Percentiles rank a stretch among this genome's conserved stretches.
phyloP scores from a whole-genome alignment of 2,113 vertebrate species.

The Indicator maculatus region DNA sequence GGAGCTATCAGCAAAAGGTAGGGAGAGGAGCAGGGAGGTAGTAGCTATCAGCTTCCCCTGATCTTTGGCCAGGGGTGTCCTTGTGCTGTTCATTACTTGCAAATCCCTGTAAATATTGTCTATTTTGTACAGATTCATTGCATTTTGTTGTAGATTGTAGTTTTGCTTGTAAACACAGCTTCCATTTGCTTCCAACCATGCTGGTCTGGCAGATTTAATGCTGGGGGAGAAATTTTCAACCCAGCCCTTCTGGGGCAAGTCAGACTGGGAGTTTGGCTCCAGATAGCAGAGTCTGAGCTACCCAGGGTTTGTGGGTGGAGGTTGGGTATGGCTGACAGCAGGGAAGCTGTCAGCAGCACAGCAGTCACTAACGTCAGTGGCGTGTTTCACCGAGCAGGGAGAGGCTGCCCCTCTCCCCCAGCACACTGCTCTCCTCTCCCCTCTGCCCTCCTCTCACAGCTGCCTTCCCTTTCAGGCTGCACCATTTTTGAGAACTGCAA shows the following conservation, averaged over 20 bases:
- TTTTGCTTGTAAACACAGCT: no score
- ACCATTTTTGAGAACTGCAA: conserved; percentile 99
- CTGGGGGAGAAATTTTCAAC: no score
- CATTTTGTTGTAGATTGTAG: no score
- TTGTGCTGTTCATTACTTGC: no score
- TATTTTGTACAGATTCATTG: no score
- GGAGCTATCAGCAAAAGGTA: no score
- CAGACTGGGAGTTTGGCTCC: neutral
- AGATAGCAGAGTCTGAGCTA: neutral
- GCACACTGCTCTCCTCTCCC: neutral
- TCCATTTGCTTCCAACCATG: no score
- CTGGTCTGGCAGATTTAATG: no score
- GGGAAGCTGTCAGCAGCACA: neutral
- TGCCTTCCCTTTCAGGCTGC: conserved; percentile 74
- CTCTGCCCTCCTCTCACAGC: neutral
- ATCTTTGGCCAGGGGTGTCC: no score
- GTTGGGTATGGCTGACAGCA: accelerated
- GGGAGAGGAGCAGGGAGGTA: no score
- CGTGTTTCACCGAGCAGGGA: neutral
- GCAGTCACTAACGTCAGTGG: neutral
- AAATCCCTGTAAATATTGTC: no score
- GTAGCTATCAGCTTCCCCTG: no score
- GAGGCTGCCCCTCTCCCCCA: neutral
- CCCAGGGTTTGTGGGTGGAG: neutral
- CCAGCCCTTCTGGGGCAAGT: neutral